These are phyloP conservation scores for Philypnodon macrostomus DNA, from an alignment of 2,797 vertebrate genomes.

Conservation along the genomic window DNA sequence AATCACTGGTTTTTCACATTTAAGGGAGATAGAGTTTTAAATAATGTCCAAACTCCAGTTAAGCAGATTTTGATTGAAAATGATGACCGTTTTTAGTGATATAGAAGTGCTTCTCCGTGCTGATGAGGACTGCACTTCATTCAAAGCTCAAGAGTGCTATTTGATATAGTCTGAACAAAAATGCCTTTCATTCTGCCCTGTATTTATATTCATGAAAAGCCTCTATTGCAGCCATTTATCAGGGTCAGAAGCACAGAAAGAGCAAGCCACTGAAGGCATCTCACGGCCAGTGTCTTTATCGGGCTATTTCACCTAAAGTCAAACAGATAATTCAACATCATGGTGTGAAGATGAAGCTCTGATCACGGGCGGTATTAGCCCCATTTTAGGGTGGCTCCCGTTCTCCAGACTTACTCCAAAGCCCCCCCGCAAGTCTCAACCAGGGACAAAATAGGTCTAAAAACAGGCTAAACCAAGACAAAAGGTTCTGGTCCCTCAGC, in stretches of 20 bases:
- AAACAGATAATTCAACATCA: conserved; percentile 60
- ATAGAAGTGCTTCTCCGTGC: conserved; percentile 28
- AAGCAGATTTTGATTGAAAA: neutral
- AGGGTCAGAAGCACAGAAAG: conserved; percentile 55
- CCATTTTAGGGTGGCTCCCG: too few relatives aligned
- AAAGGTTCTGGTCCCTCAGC: too few relatives aligned
- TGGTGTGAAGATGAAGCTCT: conserved; percentile 45
- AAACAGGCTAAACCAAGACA: too few relatives aligned
- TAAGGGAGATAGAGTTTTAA: too few relatives aligned
- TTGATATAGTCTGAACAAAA: conserved; percentile 47
- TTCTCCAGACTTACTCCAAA: too few relatives aligned
- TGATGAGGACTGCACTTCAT: conserved; percentile 34
- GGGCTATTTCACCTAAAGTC: conserved; percentile 52
- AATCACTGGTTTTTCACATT: too few relatives aligned
- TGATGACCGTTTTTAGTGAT: neutral
- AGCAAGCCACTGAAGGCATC: conserved; percentile 47
- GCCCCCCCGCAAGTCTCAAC: too few relatives aligned
- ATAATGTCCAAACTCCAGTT: neutral
- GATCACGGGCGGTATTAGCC: too few relatives aligned
- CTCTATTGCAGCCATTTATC: conserved; percentile 52
- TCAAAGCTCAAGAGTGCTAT: conserved; percentile 50
- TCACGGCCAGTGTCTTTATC: conserved; percentile 44
- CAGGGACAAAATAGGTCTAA: too few relatives aligned
- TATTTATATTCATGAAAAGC: conserved; percentile 65
- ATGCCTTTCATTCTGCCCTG: conserved; percentile 41